These are phyloP conservation scores for Scaptomyza caliginosa DNA, from an alignment of 2,888 invertebrate genomes.

Conservation along the genomic window DNA sequence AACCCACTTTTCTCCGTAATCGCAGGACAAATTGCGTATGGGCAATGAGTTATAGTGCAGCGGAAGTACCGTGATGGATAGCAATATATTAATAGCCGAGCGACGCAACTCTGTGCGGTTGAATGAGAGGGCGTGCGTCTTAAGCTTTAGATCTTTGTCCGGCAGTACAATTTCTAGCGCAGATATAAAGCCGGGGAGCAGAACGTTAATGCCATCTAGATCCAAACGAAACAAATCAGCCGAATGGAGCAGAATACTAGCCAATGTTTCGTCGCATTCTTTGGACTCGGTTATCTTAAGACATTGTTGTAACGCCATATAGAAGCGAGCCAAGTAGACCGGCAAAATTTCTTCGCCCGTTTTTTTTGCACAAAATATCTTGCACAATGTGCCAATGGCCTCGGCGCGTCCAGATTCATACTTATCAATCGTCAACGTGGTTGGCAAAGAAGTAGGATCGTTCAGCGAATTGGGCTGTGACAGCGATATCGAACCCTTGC, in stretches of 20 bases:
- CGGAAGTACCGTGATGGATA: conserved; percentile 96
- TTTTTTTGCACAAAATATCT: conserved; percentile 97
- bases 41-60: conserved; percentile 93
- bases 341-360: conserved; percentile 94
- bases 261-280: conserved; percentile 91
- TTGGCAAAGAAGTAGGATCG: conserved; percentile 88
- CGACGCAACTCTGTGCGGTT: conserved; percentile 92
- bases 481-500: conserved; percentile 85
- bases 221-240: conserved; percentile 95
- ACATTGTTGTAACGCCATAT: conserved; percentile 95
- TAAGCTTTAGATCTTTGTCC: conserved; percentile 92
- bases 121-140: conserved; percentile 86
- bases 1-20: conserved; percentile 85
- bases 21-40: conserved; percentile 88
- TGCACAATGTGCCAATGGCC: conserved; percentile 96
- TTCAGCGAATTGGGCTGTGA: conserved; percentile 88
- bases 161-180: conserved; percentile 96
- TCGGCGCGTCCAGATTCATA: conserved; percentile 95
- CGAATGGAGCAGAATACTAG: conserved; percentile 94
- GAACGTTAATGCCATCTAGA: conserved; percentile 95
- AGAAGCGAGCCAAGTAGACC: conserved; percentile 96
- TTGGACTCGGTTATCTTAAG: conserved; percentile 88
- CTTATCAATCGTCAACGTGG: conserved; percentile 89
- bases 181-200: conserved; percentile 94
- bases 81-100: conserved; percentile 94